phyloP scores from a whole-genome alignment of 30 jellyfish, hydroid and myxozoan genomes.

The Hydractinia echinata region DNA sequence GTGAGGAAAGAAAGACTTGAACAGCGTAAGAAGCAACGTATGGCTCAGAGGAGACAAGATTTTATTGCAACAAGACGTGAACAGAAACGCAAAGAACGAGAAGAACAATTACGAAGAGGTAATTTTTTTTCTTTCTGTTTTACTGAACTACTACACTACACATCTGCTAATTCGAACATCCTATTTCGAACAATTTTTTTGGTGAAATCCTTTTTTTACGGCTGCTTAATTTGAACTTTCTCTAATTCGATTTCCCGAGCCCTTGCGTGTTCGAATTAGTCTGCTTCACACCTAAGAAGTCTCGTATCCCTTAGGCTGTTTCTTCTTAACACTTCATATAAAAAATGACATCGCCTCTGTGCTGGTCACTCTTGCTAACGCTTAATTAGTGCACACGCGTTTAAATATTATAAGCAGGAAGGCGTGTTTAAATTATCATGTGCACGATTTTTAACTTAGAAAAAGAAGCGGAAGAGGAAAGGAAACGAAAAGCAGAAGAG shows the following conservation, averaged over 20 bases:
- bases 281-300: too few relatives aligned
- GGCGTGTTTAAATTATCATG: background rate
- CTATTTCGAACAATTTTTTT: background rate
- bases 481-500: conserved; percentile 57
- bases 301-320: too few relatives aligned
- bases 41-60: conserved; percentile 70
- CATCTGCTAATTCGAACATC: background rate
- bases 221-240: too few relatives aligned
- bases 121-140: background rate
- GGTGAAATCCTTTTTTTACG: background rate
- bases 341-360: too few relatives aligned
- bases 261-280: too few relatives aligned
- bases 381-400: too few relatives aligned
- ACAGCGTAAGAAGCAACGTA: conserved; percentile 69
- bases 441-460: conserved; percentile 37
- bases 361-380: too few relatives aligned
- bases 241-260: too few relatives aligned
- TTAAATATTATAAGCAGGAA: too few relatives aligned
- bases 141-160: background rate
- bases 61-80: conserved; percentile 52
- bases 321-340: too few relatives aligned
- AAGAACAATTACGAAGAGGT: conserved; percentile 46
- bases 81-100: conserved; percentile 40
- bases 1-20: conserved; percentile 71
- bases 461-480: conserved; percentile 81